Conservation (phyloP, 37 sponge, comb jelly and placozoan genomes). For the Aplysina aerophoba region DNA sequence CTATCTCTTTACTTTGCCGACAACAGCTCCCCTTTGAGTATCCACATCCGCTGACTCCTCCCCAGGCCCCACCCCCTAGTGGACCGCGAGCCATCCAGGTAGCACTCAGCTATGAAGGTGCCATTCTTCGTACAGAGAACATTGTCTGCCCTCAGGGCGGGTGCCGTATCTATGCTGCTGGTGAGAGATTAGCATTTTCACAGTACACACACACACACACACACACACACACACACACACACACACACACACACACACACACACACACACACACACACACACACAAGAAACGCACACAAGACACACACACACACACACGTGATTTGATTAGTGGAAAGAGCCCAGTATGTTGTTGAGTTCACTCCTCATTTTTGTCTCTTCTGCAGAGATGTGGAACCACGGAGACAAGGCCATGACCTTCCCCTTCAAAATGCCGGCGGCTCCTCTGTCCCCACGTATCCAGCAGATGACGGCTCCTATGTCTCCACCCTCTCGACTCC, state of each 20-base stretch:
- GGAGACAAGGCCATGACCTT: background rate
- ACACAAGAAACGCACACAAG: too few relatives aligned
- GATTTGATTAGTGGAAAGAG: too few relatives aligned
- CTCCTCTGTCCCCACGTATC: background rate
- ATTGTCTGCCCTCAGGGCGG: slow-evolving; percentile 43
- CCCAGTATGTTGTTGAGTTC: too few relatives aligned
- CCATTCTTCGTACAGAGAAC: slow-evolving; percentile 23
- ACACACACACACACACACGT: too few relatives aligned
- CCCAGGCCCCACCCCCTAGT: slow-evolving; percentile 33
- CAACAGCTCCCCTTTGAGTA: slow-evolving; percentile 1
- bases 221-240: too few relatives aligned
- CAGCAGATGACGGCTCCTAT: slow-evolving; percentile 8
- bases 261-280: too few relatives aligned
- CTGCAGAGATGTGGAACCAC: background rate
- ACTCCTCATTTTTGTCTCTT: background rate
- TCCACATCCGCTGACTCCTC: slow-evolving; percentile 43
- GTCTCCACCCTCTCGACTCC: slow-evolving; percentile 36
- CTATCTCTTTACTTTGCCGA: background rate
- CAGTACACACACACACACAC: too few relatives aligned
- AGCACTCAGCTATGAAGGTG: slow-evolving; percentile 46
- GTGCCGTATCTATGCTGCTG: slow-evolving; percentile 45
- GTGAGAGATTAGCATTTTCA: too few relatives aligned
- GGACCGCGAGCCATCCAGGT: slow-evolving; percentile 44
- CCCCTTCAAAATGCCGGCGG: slow-evolving; percentile 4
- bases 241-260: too few relatives aligned